Conservation (phyloP, 2,888 invertebrate genomes). For the Leucoptera coffeella region DNA sequence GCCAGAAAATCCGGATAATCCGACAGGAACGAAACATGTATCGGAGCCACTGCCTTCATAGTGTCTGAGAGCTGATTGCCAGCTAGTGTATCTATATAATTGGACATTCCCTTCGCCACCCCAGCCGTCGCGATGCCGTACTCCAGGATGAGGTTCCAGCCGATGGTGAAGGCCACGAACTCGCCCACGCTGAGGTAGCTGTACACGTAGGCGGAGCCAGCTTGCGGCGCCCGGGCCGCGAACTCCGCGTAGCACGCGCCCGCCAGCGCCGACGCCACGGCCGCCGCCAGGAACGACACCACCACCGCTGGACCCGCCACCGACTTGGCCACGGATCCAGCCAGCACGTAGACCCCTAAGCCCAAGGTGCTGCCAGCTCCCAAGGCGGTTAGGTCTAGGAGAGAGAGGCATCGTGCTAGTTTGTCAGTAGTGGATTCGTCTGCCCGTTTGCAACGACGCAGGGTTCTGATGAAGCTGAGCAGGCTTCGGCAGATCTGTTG, state of each 20-base stretch:
- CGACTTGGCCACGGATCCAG: conserved; percentile 80
- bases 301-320: conserved; percentile 90
- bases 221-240: conserved; percentile 79
- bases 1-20: conserved; percentile 76
- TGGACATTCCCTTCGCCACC: conserved; percentile 69
- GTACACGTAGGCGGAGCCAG: conserved; percentile 89
- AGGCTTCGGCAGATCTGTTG: too few relatives aligned
- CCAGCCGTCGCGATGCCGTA: conserved; percentile 83
- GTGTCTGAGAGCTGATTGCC: conserved; percentile 62
- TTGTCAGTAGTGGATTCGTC: conserved; percentile 32
- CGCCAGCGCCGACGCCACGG: conserved; percentile 87
- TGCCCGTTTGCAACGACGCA: conserved; percentile 43
- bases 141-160: conserved; percentile 90
- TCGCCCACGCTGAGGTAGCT: conserved; percentile 90
- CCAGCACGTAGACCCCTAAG: conserved; percentile 92
- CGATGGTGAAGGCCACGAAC: conserved; percentile 84
- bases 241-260: conserved; percentile 92
- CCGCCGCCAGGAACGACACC: conserved; percentile 86
- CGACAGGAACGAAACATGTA: conserved; percentile 58
- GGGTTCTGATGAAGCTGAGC: conserved; percentile 18
- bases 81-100: conserved; percentile 68
- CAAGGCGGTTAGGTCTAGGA: conserved; percentile 80
- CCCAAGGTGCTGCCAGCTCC: conserved; percentile 88
- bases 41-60: conserved; percentile 60
- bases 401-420: conserved; percentile 64